phyloP scores from a whole-genome alignment of 2,797 vertebrate genomes.

The Notolabrus celidotus region DNA sequence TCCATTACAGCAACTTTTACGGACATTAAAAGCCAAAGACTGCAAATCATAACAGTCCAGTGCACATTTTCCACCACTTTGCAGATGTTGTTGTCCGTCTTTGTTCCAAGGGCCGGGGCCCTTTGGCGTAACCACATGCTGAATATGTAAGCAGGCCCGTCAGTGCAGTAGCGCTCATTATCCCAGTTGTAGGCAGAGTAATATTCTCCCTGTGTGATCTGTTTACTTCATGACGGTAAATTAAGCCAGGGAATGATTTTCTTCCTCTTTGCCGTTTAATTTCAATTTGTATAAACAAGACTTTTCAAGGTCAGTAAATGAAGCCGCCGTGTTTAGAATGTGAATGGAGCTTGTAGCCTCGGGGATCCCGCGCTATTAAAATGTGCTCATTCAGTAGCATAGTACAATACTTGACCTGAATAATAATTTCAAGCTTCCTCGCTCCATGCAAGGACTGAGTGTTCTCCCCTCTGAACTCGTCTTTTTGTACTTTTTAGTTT shows the following conservation, averaged over 20 bases:
- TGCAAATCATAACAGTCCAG: slow-evolving; percentile 69
- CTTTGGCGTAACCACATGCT: slow-evolving; percentile 32
- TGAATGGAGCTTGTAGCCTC: slow-evolving; percentile 72
- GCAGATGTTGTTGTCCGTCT: slow-evolving; percentile 47
- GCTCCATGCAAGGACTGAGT: slow-evolving; percentile 44
- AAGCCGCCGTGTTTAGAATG: slow-evolving; percentile 71
- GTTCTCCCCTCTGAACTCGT: slow-evolving; percentile 30
- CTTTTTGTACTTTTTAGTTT: slow-evolving; percentile 37
- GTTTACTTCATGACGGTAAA: slow-evolving; percentile 69
- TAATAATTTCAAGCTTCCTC: slow-evolving; percentile 73
- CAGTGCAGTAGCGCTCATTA: slow-evolving; percentile 64
- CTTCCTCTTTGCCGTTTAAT: slow-evolving; percentile 74
- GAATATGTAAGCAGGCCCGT: slow-evolving; percentile 60
- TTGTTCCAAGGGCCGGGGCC: slow-evolving; percentile 44
- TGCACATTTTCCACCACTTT: slow-evolving; percentile 40
- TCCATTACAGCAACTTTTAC: slow-evolving; percentile 74
- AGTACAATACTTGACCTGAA: slow-evolving; percentile 76
- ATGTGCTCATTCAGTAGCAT: slow-evolving; percentile 77
- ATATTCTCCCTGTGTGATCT: slow-evolving; percentile 63
- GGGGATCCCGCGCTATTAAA: slow-evolving; percentile 76
- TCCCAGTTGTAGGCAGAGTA: slow-evolving; percentile 55
- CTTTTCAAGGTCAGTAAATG: slow-evolving; percentile 83
- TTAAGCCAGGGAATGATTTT: slow-evolving; percentile 71
- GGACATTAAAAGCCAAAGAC: slow-evolving; percentile 70
- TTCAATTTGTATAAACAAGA: slow-evolving; percentile 82